Evolutionary conservation across 2,113 vertebrate species (phyloP), one percentile per base, ranked within the genome.

Genomic region (Pollimyrus isidori): DNA sequence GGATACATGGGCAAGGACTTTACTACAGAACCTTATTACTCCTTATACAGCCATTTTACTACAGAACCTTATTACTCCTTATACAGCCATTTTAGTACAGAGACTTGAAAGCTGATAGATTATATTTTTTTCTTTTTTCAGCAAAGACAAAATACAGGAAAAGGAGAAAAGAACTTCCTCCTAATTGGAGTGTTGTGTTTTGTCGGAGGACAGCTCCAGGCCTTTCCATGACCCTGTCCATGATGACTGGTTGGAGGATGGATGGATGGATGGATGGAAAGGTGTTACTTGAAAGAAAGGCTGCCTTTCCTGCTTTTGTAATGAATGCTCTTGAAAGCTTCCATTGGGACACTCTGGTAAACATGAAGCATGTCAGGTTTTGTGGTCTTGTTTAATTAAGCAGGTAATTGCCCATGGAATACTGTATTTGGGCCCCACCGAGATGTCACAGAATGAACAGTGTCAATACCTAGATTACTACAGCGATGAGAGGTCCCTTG

Each of bases 381-480:
- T 56, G 88, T 53, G 26, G 85, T 53, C 21, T 39, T 35, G 76
- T 42, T 89, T 83, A 89, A 89, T 89, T 89, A 80, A 69, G 88
- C 69, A 39, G 48, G n/a, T 88, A 82, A 89, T 56, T 89, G 73
- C 49, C 88, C 73, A 50, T 56, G 88, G 19, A n/a, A 82, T 19
- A 45, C 49, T 26, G 39, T 26, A 45, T 23, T 53, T 15, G 35
- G 65, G 65, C 48, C 39, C 58, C 65, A 30, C 69, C 1, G 17
- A 23, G 88, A n/a, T 73, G 69, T 45, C 21, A 26, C 50, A 53
- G 35, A 3, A 80, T 45, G 30, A 80, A 49, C 4, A 26, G 39
- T 53, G 17, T 65, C 45, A 49, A 50, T 49, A 52, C 21, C 65
- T 45, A 45, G 62, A 48, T 53, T 53, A 26, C 1, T 39, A 39